Evolutionary conservation across 1,140 invertebrate species (phyloP).

Genomic region (Arctopsyche grandis): DNA sequence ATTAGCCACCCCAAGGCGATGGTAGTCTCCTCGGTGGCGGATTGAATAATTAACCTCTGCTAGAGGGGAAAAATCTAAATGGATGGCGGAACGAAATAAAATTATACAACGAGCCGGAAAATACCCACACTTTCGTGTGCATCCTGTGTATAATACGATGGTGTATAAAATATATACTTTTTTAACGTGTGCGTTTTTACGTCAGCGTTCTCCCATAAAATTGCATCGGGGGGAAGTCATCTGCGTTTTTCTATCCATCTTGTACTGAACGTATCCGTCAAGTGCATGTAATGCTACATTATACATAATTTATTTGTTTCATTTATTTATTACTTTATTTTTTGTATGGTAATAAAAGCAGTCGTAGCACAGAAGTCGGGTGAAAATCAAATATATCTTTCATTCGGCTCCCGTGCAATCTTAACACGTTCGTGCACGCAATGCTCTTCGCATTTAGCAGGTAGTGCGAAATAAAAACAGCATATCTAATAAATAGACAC

Average conservation of each 20-base stretch:
- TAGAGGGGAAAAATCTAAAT: slow-evolving; percentile 1
- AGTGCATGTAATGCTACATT: too few relatives aligned
- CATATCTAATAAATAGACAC: not conserved
- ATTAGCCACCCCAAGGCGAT: not conserved
- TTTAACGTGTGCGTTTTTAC: not conserved
- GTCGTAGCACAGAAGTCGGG: too few relatives aligned
- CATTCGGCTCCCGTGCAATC: too few relatives aligned
- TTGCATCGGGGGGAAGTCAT: not conserved
- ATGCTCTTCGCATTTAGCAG: too few relatives aligned
- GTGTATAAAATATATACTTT: not conserved
- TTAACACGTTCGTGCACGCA: too few relatives aligned
- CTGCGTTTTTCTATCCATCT: too few relatives aligned
- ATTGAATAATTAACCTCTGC: slow-evolving; percentile 35
- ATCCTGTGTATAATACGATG: not conserved
- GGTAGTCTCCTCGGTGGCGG: not conserved
- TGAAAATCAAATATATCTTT: too few relatives aligned
- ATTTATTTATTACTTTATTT: too few relatives aligned
- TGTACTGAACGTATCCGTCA: too few relatives aligned
- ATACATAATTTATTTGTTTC: too few relatives aligned
- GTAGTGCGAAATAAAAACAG: not conserved
- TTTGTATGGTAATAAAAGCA: too few relatives aligned
- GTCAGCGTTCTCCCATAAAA: not conserved
- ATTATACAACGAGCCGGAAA: slow-evolving; percentile 16
- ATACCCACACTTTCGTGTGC: not conserved
- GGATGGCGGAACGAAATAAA: slow-evolving; percentile 23